Evolutionary conservation across 2,888 invertebrate species (phyloP), one percentile per base, ranked within the genome.

Genomic region (Mechanitis mazaeus): DNA sequence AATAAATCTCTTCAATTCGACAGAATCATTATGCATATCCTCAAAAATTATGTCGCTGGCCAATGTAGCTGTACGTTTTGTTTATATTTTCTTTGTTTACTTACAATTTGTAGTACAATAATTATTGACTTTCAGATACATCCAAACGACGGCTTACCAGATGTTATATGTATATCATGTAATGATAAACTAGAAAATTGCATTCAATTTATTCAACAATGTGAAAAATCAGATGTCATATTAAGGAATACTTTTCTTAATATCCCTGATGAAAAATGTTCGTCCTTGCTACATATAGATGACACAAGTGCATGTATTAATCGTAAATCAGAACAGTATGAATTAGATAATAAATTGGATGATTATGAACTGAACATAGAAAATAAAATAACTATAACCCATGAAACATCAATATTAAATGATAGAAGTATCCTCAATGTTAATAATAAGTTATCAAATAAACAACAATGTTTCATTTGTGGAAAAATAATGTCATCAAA

Each of bases 401-500:
- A 6, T 54, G 28, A 45, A 33, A 50, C 54, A 33, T 31, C 54
- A 33, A 33, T n/a, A 33, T 45, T 28, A 47, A 61, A 69, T 31
- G 63, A 65, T 56, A 61, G 68, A 50, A 60, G 65, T 9, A 42
- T 56, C 31, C 33, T 58, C 12, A 57, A 20, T 45, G 47, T 35
- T 47, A 9, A 46, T 53, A 50, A 33, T 50, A 68, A 63, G 35
- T 46, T 59, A 2, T 12, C 58, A 35, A 42, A 57, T 42, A 68
- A 64, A 54, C 64, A 63, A 58, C 91, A 91, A 74, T 91, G 91
- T 69, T 85, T 80, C 67, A 86, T 81, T 45, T 91, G 91, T 78
- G 91, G 90, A n/a, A 91, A 89, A 81, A 81, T 90, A 35, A 85
- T 91, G 84, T 89, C 90, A 33, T 90, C 90, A 20, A 83, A 84